A percentile compares a stretch with the other conserved stretches of the same genome.
phyloP scores from a whole-genome alignment of 2,797 vertebrate genomes.

The Myotis findleyi region DNA sequence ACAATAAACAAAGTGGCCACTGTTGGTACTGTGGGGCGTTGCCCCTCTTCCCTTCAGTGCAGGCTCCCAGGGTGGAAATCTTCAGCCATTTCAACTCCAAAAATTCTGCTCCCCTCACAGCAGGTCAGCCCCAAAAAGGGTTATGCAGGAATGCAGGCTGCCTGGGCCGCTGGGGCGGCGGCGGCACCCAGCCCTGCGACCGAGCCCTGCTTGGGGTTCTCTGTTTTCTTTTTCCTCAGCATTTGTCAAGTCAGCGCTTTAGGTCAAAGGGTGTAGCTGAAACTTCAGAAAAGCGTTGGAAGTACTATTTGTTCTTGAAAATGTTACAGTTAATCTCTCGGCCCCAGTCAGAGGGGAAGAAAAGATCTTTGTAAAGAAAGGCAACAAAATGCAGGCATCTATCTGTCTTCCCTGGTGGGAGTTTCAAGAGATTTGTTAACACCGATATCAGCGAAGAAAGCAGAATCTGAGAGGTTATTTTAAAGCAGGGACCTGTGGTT shows the following conservation, averaged over 20 bases:
- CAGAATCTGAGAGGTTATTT: constrained; percentile 10
- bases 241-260: constrained; percentile 18
- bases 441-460: not conserved
- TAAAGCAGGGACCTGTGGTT: not conserved
- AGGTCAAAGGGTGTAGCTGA: constrained; percentile 51
- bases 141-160: not conserved
- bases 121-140: not conserved
- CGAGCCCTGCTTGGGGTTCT: not conserved
- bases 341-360: not conserved
- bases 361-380: constrained; percentile 74
- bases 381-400: not conserved
- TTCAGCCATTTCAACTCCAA: not conserved
- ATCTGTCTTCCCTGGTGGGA: not conserved
- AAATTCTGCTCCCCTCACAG: not conserved
- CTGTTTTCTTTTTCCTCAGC: not conserved
- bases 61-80: constrained; percentile 35
- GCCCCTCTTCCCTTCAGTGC: constrained; percentile 9
- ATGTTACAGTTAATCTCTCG: constrained; percentile 59
- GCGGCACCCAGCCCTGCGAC: not conserved
- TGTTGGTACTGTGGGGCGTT: constrained; percentile 78
- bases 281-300: constrained; percentile 52
- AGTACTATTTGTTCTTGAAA: constrained; percentile 73
- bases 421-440: constrained; percentile 41
- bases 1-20: constrained; percentile 89
- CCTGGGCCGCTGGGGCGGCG: not conserved